Base-by-base conservation (phyloP, 2,888 invertebrate genomes). In the Stenodera caucasica region DNA sequence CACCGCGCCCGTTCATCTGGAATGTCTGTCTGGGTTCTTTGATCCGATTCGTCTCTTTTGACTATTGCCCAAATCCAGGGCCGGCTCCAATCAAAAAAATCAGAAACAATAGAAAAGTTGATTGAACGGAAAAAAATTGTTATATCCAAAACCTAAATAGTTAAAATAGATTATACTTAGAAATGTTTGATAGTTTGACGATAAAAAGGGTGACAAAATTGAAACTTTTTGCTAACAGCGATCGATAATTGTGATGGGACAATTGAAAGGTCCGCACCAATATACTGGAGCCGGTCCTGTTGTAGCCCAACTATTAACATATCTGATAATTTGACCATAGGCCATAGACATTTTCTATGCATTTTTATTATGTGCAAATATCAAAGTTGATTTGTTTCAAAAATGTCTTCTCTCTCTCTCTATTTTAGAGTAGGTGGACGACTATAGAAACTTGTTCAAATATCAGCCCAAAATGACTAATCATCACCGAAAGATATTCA, bases 1-100 rank as follows among this genome's bases (percentile, higher is more conserved):
- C 70, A 70, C 70, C 71, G 68, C 65, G 72, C 69, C 73, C 66
- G 71, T 67, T 64, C 37, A 37, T 37, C 63, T 67, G 73, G 75
- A 75, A 75, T 73, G 76, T 75, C 74, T 73, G 72, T 70, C 63
- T 70, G 72, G 70, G 75, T 75, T 75, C 75, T 75, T 75, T 75
- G 75, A 75, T 75, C 75, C 72, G 72, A 62, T 69, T 69, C 56
- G 63, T 64, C 67, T 67, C 12, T 45, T 21, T 12, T 5, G 21
- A 45, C 45, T 45, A 21, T 21, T 26, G 67, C 70, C 67, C 70
- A 67, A 62, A 26, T 26, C 5, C 26, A 26, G 26, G 26, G 5
- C 3, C 5, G 26, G 2, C 2, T 26, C 26, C 26, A n/a, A n/a
- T n/a, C n/a, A n/a, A n/a, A n/a, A n/a, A n/a, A n/a, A n/a, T n/a